Percentiles rank a stretch among this genome's conserved stretches.
phyloP scores from a whole-genome alignment of 92 coral and sea anemone species.

The Porites rus region DNA sequence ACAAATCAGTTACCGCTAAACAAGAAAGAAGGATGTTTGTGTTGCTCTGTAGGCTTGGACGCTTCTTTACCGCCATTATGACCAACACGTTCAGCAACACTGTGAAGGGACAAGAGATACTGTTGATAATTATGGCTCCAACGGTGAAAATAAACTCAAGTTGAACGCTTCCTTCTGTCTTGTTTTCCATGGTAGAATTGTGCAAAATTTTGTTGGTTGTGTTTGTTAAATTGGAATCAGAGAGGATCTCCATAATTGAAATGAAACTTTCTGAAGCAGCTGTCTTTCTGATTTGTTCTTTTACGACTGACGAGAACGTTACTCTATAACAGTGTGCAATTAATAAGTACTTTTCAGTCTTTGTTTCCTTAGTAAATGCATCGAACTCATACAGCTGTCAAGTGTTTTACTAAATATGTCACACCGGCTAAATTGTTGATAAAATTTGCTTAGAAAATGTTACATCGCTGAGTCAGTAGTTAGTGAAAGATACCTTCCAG shows the following conservation, averaged over 20 bases:
- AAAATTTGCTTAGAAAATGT: no score
- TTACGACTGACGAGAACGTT: no score
- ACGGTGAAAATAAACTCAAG: neutral
- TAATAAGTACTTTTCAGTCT: no score
- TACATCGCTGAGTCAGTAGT: no score
- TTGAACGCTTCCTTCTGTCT: neutral
- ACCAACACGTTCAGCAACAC: neutral
- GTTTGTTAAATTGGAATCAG: neutral
- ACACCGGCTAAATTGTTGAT: no score
- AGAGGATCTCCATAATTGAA: neutral
- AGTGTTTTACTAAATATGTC: no score
- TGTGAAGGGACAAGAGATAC: neutral
- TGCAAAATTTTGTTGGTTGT: neutral
- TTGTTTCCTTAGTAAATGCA: no score
- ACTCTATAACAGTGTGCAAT: no score
- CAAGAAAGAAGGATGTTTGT: neutral
- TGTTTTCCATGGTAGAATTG: neutral
- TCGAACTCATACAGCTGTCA: no score
- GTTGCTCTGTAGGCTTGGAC: neutral
- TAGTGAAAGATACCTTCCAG: no score
- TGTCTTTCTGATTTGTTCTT: no score
- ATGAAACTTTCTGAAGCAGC: no score
- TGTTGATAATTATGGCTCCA: neutral
- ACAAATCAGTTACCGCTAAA: neutral
- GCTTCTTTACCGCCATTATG: neutral